Base-by-base conservation (phyloP, 1,140 invertebrate genomes). In the Diachasma alloeum region DNA sequence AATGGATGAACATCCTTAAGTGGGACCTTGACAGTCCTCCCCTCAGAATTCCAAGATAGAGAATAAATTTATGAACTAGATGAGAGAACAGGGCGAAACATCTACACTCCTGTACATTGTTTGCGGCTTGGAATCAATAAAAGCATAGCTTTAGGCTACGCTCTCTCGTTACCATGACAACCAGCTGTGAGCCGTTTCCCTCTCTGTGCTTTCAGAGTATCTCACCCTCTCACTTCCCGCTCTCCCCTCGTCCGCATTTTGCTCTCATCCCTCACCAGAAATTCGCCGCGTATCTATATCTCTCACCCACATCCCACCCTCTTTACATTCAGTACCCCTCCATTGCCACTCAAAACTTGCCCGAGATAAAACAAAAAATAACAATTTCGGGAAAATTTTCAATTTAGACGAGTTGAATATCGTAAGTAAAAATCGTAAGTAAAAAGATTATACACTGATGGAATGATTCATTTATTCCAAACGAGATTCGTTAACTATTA, bases 41-140 rank as follows among this genome's bases (percentile, higher is more conserved):
- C 31, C 31, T 31, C 31, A 31, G 31, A 6, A 31, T 31, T 31
- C 31, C 70, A 74, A 82, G 75, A 76, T 76, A 78, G 71, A 67
- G 59, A 39, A 76, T 67, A 36, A 78, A 39, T 75, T 42, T 17
- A 63, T 69, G 71, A 68, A 79, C 67, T 75, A 72, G 72, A 69
- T 37, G 39, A 69, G 69, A 78, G 79, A 83, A 87, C 86, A 86
- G 82, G 86, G 83, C 84, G 87, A 88, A 88, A 88, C 86, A 88
- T 88, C 86, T 85, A 88, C 86, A 88, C 87, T 87, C 87, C 86
- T 88, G 87, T 88, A 89, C 88, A 89, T 88, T 88, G 88, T 89
- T 89, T 89, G 88, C 84, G 87, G 88, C 87, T 89, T 88, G 86
- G 87, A 89, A 89, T 89, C 88, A 89, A 89, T 89, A 89, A 89